A percentile compares a stretch with the other conserved stretches of the same genome.
phyloP scores from a whole-genome alignment of 2,113 vertebrate species.

The Aegithalos caudatus region DNA sequence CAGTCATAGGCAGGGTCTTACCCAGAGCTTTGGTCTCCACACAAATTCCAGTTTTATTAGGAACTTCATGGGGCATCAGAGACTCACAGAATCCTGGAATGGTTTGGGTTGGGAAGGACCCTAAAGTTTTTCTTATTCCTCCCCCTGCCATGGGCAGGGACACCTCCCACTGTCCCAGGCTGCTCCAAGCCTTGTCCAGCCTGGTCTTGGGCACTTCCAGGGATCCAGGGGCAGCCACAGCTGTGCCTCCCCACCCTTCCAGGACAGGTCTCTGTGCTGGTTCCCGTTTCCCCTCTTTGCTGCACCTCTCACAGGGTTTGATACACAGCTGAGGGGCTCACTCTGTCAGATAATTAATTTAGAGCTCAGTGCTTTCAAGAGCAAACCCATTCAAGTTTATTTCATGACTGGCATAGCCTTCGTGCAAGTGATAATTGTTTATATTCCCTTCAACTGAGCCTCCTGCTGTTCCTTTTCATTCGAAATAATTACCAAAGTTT shows the following conservation, averaged over 20 bases:
- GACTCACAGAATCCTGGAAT: neutral
- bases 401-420: constrained; percentile 31
- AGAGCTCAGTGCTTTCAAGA: neutral
- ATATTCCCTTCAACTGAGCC: constrained; percentile 52
- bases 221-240: neutral
- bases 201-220: neutral
- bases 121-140: no score
- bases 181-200: neutral
- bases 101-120: neutral
- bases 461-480: constrained; percentile 58
- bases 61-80: neutral
- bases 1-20: accelerated
- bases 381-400: constrained; percentile 13
- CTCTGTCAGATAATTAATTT: neutral
- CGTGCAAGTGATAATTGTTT: constrained; percentile 64
- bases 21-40: neutral
- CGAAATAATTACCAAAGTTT: constrained; percentile 63
- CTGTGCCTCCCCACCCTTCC: neutral
- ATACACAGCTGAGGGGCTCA: neutral
- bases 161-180: accelerated
- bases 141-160: neutral
- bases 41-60: neutral
- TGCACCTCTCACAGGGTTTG: neutral
- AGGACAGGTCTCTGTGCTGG: neutral
- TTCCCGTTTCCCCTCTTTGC: neutral